A percentile compares a stretch with the other conserved stretches of the same genome.
phyloP scores from a whole-genome alignment of 92 coral and sea anemone species.

The Muricea muricata region DNA sequence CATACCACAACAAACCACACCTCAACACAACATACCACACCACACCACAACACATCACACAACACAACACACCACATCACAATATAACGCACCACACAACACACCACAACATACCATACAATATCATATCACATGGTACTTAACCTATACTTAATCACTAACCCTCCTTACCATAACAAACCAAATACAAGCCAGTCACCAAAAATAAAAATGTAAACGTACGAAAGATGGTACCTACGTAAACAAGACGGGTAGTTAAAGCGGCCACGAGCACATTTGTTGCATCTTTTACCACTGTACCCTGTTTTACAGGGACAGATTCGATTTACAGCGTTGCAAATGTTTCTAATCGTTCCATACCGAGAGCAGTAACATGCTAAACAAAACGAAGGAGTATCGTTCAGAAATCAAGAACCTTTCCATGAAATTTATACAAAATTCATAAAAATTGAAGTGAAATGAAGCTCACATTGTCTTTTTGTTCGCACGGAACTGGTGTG shows the following conservation, averaged over 20 bases:
- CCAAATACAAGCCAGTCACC: neutral
- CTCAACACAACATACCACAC: neutral
- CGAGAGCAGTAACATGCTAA: slow-evolving; percentile 84
- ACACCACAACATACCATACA: slow-evolving; percentile 46
- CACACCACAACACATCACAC: slow-evolving; percentile 10
- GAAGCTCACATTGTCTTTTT: slow-evolving; percentile 29
- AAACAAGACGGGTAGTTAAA: slow-evolving; percentile 77
- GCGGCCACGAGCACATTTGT: slow-evolving; percentile 80
- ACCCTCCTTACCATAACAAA: neutral
- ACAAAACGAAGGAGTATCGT: neutral
- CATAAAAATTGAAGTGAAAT: neutral
- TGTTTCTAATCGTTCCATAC: slow-evolving; percentile 70
- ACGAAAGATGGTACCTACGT: slow-evolving; percentile 67
- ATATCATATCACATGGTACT: slow-evolving; percentile 8
- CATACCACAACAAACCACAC: slow-evolving; percentile 47
- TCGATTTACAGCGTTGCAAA: slow-evolving; percentile 73
- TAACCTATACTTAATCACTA: too few relatives aligned
- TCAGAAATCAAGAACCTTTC: neutral
- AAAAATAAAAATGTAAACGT: neutral
- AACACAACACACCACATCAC: slow-evolving; percentile 5
- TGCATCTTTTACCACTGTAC: slow-evolving; percentile 81
- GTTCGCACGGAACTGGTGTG: neutral
- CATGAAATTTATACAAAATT: too few relatives aligned
- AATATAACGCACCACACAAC: slow-evolving; percentile 49
- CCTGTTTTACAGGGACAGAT: slow-evolving; percentile 76